Evolutionary conservation across 2,113 vertebrate species (phyloP).

Genomic region (Crotalus viridis): DNA sequence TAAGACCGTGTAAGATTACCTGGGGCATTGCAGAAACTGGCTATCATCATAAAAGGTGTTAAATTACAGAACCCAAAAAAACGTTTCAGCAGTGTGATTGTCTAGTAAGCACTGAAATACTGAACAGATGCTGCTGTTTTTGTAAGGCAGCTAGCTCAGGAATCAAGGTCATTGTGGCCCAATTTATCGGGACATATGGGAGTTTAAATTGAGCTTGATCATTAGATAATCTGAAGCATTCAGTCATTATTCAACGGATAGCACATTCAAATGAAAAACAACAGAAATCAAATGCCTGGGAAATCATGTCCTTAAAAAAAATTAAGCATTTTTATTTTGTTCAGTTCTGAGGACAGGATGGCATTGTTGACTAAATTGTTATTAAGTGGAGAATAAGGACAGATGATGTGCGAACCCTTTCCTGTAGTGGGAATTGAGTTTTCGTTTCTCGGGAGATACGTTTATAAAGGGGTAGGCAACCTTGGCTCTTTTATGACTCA

Average conservation of each 20-base stretch:
- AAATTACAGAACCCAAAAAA: conserved; percentile 24
- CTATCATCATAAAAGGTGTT: conserved; percentile 16
- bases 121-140: not conserved
- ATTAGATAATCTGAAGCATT: not conserved
- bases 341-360: conserved; percentile 6
- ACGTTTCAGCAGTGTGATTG: conserved; percentile 2
- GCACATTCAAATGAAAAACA: not conserved
- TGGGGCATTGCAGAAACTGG: conserved; percentile 15
- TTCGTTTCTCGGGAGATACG: not conserved
- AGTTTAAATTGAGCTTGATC: not conserved
- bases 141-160: not conserved
- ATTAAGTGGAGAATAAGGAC: not conserved
- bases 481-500: too few species aligned
- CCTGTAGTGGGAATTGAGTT: not conserved
- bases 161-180: not conserved
- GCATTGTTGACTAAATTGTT: not conserved
- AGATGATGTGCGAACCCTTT: not conserved
- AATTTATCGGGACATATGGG: not conserved
- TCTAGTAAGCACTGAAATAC: not conserved
- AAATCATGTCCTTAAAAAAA: not conserved
- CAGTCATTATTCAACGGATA: not conserved
- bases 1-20: conserved; percentile 18
- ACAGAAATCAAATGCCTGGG: not conserved
- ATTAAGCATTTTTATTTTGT: not conserved
- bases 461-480: not conserved